Percentiles rank a stretch among this genome's conserved stretches.
phyloP scores from a whole-genome alignment of 2,113 vertebrate genomes.

The Nanger granti region DNA sequence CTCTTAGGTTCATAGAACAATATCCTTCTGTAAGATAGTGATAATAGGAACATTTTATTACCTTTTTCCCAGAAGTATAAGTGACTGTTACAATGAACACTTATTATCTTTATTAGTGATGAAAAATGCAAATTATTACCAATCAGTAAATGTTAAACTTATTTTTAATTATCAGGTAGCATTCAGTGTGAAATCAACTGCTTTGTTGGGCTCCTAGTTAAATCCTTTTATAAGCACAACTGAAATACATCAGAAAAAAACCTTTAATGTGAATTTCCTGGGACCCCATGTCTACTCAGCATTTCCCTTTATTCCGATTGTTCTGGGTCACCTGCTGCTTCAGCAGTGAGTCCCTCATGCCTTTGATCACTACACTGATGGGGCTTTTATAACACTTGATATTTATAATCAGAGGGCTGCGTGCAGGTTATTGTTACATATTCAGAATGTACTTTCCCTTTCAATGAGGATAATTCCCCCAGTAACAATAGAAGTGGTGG shows the following conservation, averaged over 20 bases:
- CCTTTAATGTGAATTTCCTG: constrained; percentile 57
- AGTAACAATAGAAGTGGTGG: constrained; percentile 31
- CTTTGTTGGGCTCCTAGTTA: constrained; percentile 41
- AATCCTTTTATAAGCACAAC: constrained; percentile 44
- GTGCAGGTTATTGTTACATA: constrained; percentile 58
- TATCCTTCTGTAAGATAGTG: not conserved
- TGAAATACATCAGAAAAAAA: constrained; percentile 45
- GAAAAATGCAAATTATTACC: constrained; percentile 15
- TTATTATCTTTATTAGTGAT: not conserved
- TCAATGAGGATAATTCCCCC: constrained; percentile 40
- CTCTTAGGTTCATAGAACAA: not conserved
- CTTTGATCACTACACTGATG: constrained; percentile 65
- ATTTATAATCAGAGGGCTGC: constrained; percentile 66
- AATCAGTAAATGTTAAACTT: constrained; percentile 28
- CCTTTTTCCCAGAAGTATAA: not conserved
- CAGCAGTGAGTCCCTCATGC: constrained; percentile 19
- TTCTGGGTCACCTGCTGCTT: constrained; percentile 62
- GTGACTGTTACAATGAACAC: not conserved
- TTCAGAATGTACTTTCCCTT: constrained; percentile 59
- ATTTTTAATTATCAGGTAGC: constrained; percentile 47
- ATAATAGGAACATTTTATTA: not conserved
- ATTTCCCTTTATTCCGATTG: constrained; percentile 41
- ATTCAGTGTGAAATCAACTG: constrained; percentile 33
- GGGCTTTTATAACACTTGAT: constrained; percentile 59
- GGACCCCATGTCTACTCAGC: constrained; percentile 59